phyloP scores from a whole-genome alignment of 2,888 invertebrate genomes.

The Sturmia bella region DNA sequence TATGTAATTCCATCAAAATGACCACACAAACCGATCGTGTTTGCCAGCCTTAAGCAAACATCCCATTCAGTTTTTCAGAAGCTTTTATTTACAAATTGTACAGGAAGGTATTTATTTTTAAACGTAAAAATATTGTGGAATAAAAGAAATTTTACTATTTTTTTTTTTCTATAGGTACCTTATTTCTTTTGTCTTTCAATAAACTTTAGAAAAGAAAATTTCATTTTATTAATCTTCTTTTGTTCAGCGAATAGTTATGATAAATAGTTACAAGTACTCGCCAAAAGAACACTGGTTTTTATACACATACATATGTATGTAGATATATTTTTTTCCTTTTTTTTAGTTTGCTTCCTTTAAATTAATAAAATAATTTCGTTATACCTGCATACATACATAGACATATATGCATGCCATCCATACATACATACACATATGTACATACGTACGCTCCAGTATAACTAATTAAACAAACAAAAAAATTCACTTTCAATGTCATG shows the following conservation, averaged over 20 bases:
- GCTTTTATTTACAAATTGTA: slow-evolving; percentile 8
- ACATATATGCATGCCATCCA: not conserved
- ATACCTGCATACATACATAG: too few species aligned
- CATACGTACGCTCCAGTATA: not conserved
- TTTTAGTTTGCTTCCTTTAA: too few species aligned
- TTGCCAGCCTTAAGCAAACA: slow-evolving; percentile 23
- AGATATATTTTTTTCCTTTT: too few species aligned
- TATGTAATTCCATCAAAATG: not conserved
- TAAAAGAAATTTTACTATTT: slow-evolving; percentile 12
- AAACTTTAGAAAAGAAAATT: slow-evolving; percentile 3
- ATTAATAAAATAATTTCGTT: too few species aligned
- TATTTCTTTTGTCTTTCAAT: slow-evolving; percentile 6
- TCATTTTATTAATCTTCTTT: not conserved
- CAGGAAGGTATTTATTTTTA: not conserved
- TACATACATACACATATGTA: not conserved
- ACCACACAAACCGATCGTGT: not conserved
- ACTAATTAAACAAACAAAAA: slow-evolving; percentile 27
- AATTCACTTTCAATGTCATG: slow-evolving; percentile 63
- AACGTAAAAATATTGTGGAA: slow-evolving; percentile 20
- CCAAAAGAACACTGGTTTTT: not conserved
- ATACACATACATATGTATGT: too few species aligned
- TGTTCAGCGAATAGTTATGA: too few species aligned
- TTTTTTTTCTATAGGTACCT: not conserved
- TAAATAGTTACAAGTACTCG: too few species aligned
- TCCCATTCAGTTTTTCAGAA: not conserved